These are phyloP conservation scores for Lacanobia wlatinum DNA, from an alignment of 2,888 invertebrate genomes.

Conservation along the genomic window DNA sequence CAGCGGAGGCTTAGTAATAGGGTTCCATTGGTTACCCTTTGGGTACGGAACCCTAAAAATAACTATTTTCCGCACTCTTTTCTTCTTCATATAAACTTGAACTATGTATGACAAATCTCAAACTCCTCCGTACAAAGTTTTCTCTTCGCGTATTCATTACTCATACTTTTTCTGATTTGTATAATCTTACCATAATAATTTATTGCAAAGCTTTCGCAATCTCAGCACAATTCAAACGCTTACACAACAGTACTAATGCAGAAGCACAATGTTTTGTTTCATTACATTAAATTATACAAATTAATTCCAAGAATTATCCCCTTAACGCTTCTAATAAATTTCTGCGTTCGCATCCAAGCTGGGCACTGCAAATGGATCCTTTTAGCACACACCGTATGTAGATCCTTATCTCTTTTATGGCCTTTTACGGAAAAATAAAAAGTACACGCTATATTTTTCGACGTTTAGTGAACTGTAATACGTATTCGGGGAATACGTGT, in stretches of 20 bases:
- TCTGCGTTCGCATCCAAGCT: conserved; percentile 28
- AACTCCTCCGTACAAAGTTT: not conserved
- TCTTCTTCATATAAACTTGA: not conserved
- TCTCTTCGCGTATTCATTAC: not conserved
- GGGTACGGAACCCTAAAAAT: too few species aligned
- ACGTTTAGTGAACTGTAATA: conserved; percentile 30
- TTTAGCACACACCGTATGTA: conserved; percentile 57
- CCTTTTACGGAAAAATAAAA: conserved; percentile 63
- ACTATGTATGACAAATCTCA: not conserved
- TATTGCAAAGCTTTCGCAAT: not conserved
- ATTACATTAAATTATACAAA: conserved; percentile 51
- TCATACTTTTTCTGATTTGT: not conserved
- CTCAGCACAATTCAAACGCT: not conserved
- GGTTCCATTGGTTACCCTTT: too few species aligned
- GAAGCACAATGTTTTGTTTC: conserved; percentile 32
- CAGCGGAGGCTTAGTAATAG: too few species aligned
- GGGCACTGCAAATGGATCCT: conserved; percentile 56
- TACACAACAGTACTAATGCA: conserved; percentile 2
- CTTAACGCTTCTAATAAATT: conserved; percentile 60
- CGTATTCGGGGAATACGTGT: conserved; percentile 32
- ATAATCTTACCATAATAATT: not conserved
- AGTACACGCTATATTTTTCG: conserved; percentile 42
- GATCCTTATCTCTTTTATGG: conserved; percentile 63
- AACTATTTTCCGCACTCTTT: not conserved
- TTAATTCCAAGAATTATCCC: conserved; percentile 57